Evolutionary conservation across 1,140 invertebrate genomes (phyloP).

Genomic region (Tetragonula clypearis): DNA sequence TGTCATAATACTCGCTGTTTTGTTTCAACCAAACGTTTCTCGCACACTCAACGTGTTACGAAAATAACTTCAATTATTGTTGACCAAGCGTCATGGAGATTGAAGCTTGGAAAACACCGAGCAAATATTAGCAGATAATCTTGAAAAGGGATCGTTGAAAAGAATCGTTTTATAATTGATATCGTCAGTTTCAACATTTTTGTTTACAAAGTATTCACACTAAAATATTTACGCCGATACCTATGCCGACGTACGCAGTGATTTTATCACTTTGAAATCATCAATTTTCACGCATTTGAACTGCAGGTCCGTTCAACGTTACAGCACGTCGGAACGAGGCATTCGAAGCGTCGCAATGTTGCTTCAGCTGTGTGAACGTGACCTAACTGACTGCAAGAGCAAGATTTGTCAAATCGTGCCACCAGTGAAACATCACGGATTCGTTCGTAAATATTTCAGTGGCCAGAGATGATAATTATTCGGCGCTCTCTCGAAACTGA

Average conservation of each 20-base stretch:
- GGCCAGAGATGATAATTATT: not conserved
- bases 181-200: not conserved
- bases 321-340: not conserved
- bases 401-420: not conserved
- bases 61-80: constrained; percentile 4
- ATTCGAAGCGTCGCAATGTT: constrained; percentile 14
- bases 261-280: constrained; percentile 26
- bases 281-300: constrained; percentile 18
- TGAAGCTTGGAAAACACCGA: not conserved
- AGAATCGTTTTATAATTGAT: not conserved
- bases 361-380: constrained; percentile 36
- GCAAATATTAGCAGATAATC: not conserved
- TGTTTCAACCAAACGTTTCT: not conserved
- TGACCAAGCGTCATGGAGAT: not conserved
- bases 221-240: constrained; percentile 12
- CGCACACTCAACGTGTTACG: not conserved
- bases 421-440: not conserved
- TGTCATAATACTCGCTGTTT: not conserved
- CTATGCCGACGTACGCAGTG: not conserved
- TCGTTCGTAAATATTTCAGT: not conserved
- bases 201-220: not conserved
- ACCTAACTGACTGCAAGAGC: constrained; percentile 1
- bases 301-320: not conserved
- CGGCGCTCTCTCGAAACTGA: constrained; percentile 41
- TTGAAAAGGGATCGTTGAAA: not conserved